phyloP scores from a whole-genome alignment of 92 coral and sea anemone species.

The Phymanthus crucifer region DNA sequence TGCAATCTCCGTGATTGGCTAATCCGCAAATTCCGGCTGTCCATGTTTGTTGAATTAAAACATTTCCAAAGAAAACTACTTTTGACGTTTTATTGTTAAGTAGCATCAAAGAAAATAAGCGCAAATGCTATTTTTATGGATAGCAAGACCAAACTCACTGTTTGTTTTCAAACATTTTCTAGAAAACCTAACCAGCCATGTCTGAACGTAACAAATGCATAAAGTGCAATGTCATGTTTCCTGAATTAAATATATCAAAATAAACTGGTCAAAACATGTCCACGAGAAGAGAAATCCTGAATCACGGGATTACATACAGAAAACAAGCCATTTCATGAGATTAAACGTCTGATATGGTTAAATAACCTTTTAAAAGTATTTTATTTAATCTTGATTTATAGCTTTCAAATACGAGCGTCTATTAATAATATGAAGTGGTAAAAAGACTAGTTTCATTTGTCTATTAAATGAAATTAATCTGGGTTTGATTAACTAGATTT shows the following conservation, averaged over 20 bases:
- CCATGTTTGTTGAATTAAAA: background rate
- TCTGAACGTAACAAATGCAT: background rate
- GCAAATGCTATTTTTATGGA: background rate
- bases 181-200: background rate
- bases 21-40: background rate
- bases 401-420: background rate
- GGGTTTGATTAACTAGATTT: background rate
- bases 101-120: background rate
- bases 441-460: background rate
- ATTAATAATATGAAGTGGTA: background rate
- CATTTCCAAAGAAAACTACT: background rate
- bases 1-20: background rate
- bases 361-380: background rate
- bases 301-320: background rate
- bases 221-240: background rate
- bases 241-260: background rate
- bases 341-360: background rate
- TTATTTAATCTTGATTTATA: background rate
- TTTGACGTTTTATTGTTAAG: background rate
- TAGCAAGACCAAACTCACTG: background rate
- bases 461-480: background rate
- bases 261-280: background rate
- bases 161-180: background rate
- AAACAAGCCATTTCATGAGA: background rate
- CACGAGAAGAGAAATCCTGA: background rate